Percentiles rank a stretch among this genome's conserved stretches.
phyloP scores from a whole-genome alignment of 92 coral and sea anemone species.

The Pocillopora grandis region DNA sequence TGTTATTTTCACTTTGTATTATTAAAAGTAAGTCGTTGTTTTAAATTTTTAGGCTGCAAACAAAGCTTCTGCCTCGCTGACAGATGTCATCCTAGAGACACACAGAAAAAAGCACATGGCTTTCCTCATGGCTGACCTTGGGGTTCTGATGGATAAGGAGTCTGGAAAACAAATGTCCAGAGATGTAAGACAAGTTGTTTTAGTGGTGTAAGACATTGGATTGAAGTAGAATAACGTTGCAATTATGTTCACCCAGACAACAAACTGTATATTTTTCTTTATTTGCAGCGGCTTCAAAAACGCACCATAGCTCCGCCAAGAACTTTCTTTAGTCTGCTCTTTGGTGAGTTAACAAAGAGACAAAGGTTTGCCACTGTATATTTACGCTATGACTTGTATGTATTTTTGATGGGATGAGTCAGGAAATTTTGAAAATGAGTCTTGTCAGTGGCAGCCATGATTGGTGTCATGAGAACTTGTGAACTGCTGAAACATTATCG shows the following conservation, averaged over 20 bases:
- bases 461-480: too few species aligned
- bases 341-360: conserved; percentile 56
- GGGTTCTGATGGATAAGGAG: conserved; percentile 81
- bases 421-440: too few species aligned
- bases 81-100: conserved; percentile 96
- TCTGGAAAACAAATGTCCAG: conserved; percentile 79
- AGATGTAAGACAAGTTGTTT: conserved; percentile 46
- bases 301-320: conserved; percentile 72
- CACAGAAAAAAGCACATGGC: conserved; percentile 97
- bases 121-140: conserved; percentile 98
- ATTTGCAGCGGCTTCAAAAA: conserved; percentile 71
- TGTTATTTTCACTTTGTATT: too few species aligned
- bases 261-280: not conserved
- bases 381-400: too few species aligned
- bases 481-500: too few species aligned
- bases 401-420: too few species aligned
- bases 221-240: not conserved
- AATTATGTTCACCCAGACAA: not conserved
- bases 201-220: not conserved
- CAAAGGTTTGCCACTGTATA: too few species aligned
- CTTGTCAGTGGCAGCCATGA: too few species aligned
- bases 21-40: not conserved
- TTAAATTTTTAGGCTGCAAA: conserved; percentile 59
- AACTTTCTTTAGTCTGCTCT: conserved; percentile 77
- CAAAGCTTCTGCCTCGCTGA: conserved; percentile 91